Base-by-base conservation (phyloP, 2,888 invertebrate species). In the Dusona sp. region DNA sequence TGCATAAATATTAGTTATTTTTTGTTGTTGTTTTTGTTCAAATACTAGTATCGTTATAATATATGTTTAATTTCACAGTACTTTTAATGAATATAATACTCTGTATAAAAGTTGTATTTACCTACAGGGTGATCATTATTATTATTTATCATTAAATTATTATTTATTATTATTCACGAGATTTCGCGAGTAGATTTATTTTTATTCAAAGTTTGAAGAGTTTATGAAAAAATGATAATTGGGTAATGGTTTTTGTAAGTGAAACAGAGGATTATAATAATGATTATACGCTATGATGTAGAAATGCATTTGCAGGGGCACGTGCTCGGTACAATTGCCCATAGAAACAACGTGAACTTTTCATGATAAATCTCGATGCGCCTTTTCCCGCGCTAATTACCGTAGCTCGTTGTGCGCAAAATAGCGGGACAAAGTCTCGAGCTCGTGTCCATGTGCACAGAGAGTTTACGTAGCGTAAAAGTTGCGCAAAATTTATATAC, bases 81-180 rank as follows among this genome's bases (percentile, higher is more conserved):
- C 87, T 89, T 91, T 91, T 91, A 92, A 93, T 93, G 92, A 92
- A 91, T 93, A 93, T 92, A 92, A 93, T 93, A 91, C 92, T 94
- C 93, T 93, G 94, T 94, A 94, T 94, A 94, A 94, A 94, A 94
- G 93, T 94, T 92, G 92, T 94, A 94, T 94, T 90, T 94, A 68
- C 73, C 80, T 81, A 94, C 93, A 93, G 91, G 92, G 90, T 94
- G 92, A 93, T 91, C 90, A 90, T 89, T 91, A 91, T 92, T 61
- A 70, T 78, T 42, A 51, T 84, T 73, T 77, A 36, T 65, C 22
- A 83, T 73, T 72, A 51, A 48, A 33, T 42, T 78, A 61, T 79
- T 51, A 25, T 48, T 42, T 70, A 54, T 77, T 78, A 79, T 83
- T 83, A 72, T 73, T 79, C n/a, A n/a, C n/a, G n/a, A n/a, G n/a